Base-by-base conservation (phyloP, 2,113 vertebrate species). In the Scophthalmus maximus region DNA sequence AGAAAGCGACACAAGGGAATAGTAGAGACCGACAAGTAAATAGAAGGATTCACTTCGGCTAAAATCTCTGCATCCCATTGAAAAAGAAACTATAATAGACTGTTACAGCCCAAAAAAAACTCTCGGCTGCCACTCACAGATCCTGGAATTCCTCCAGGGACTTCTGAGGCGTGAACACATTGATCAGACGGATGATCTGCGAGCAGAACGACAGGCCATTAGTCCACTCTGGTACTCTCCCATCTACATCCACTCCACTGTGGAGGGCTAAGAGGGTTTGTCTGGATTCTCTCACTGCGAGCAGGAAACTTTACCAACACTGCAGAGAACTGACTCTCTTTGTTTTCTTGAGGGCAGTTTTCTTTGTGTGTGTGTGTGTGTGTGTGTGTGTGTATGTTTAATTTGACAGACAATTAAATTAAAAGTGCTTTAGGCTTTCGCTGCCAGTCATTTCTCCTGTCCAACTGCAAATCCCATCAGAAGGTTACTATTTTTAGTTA, bases 121-220 rank as follows among this genome's bases (percentile, higher is more conserved):
- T 15, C 40, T 68, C 11, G 18, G 61, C 55, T 50, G 70, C 47
- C 62, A 97, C 97, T 97, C 95, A 99, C 97, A 99, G 95, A 93
- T 99, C 97, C 92, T 99, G 97, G 94, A 99, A 99, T 91, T 99
- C 97, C 93, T 99, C 97, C 93, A 99, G 92, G 66, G 97, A 97
- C 91, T 98, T 99, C 91, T 98, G 97, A 83, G 96, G 96, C 78
- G 97, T 99, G 93, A 99, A 99, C 81, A 99, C 96, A 91, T 98
- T 99, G 91, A 99, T 95, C 89, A 99, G 93, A 91, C 95, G 96
- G 92, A 99, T 99, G 88, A 99, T 99, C 97, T 99, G 92, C 66
- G 92, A 91, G 91, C 78, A 92, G 63, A 88, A 57, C 90, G 74
- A 87, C 64, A 70, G 70, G 27, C 63, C 73, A 59, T 89, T 84